Percentiles rank a stretch among this genome's conserved stretches.
These are phyloP conservation scores for Dolichomitus sp. DNA, from an alignment of 2,888 invertebrate species.

Conservation along the genomic window DNA sequence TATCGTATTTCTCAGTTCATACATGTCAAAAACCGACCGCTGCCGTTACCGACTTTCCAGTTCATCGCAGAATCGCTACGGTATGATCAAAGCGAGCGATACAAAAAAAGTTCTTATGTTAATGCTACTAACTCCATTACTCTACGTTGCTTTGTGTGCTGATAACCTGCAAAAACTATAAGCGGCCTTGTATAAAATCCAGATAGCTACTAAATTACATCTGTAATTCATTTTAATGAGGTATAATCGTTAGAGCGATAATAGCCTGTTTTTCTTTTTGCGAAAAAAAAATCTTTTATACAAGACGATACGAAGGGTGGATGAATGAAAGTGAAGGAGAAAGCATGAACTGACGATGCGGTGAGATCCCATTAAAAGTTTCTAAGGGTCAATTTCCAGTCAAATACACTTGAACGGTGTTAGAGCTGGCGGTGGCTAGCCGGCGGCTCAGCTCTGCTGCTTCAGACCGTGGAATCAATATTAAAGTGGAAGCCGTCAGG, in stretches of 20 bases:
- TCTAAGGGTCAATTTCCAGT: constrained; percentile 80
- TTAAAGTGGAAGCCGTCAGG: constrained; percentile 72
- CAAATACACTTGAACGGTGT: constrained; percentile 79
- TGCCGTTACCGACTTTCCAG: no score
- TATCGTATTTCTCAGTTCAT: no score
- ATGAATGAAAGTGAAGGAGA: constrained; percentile 30
- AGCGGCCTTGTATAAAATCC: neutral
- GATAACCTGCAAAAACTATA: constrained; percentile 2
- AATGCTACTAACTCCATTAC: no score
- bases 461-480: constrained; percentile 75
- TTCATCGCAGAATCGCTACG: no score
- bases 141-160: neutral
- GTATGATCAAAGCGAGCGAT: no score
- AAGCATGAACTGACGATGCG: constrained; percentile 9
- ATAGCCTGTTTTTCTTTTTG: constrained; percentile 3
- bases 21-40: no score
- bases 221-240: constrained; percentile 39
- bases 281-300: constrained; percentile 34
- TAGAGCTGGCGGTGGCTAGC: constrained; percentile 61
- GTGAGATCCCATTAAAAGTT: constrained; percentile 77
- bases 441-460: constrained; percentile 49
- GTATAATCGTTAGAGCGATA: constrained; percentile 39
- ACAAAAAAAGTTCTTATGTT: no score
- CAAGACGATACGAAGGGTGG: constrained; percentile 5
- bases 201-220: constrained; percentile 11